These are phyloP conservation scores for Mystacornis crossleyi DNA, from an alignment of 2,113 vertebrate genomes.

Conservation along the genomic window DNA sequence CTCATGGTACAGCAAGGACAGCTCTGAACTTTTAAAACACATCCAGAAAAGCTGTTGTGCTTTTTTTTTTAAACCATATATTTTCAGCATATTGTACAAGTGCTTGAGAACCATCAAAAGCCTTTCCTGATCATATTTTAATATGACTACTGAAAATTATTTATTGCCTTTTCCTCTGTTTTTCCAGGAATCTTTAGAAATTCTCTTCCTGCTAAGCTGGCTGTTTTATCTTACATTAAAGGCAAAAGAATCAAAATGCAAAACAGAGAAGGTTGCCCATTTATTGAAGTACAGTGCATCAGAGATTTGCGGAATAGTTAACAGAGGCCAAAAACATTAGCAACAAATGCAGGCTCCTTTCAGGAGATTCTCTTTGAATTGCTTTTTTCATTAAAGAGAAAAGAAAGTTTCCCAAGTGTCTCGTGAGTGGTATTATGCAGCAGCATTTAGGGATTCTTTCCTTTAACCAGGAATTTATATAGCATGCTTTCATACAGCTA, in stretches of 20 bases:
- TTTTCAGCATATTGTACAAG: background rate
- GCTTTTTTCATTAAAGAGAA: background rate
- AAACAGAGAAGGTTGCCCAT: background rate
- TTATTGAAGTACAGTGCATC: background rate
- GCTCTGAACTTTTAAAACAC: background rate
- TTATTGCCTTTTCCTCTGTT: background rate
- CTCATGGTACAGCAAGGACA: background rate
- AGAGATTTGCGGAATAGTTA: constrained; percentile 13
- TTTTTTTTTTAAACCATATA: background rate
- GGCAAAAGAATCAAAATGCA: background rate
- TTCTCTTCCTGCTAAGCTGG: background rate
- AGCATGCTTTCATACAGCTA: background rate
- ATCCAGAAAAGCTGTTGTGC: background rate
- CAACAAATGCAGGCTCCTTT: background rate
- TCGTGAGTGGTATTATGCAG: background rate
- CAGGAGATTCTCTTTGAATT: background rate
- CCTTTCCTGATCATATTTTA: background rate
- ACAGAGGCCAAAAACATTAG: background rate
- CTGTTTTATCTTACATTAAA: constrained; percentile 17
- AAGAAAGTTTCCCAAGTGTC: background rate
- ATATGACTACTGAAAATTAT: background rate
- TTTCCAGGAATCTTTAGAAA: background rate
- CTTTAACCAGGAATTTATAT: background rate
- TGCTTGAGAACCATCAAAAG: background rate
- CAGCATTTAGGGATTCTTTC: background rate